phyloP scores from a whole-genome alignment of 2,888 invertebrate species.

The Ophion slaviceki region DNA sequence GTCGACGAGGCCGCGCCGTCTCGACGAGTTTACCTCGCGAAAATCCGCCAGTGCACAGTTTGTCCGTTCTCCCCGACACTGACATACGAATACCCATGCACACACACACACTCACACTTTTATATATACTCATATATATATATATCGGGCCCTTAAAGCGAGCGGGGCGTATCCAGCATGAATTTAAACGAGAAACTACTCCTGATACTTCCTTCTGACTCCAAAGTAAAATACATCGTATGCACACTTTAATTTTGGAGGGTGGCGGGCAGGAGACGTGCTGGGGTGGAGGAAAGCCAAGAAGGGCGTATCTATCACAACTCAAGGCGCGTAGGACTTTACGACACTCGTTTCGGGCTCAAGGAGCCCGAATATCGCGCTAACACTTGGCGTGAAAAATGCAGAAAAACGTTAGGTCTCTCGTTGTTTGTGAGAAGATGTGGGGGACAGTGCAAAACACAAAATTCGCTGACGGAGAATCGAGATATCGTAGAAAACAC shows the following conservation, averaged over 20 bases:
- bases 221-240: not conserved
- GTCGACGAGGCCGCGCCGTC: constrained; percentile 57
- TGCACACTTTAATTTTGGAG: not conserved
- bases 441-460: not conserved
- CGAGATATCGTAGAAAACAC: not conserved
- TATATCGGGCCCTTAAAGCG: not conserved
- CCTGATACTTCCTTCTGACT: not conserved
- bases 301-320: not conserved
- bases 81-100: not conserved
- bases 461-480: not conserved
- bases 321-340: not conserved
- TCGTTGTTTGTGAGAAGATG: not conserved
- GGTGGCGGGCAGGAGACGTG: too few species aligned
- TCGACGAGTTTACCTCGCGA: constrained; percentile 60
- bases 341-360: not conserved
- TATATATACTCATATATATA: not conserved
- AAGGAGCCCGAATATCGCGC: not conserved
- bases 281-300: not conserved
- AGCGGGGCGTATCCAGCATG: constrained; percentile 2
- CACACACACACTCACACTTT: not conserved
- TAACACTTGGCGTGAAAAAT: not conserved
- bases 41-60: constrained; percentile 50
- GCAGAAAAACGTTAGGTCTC: not conserved
- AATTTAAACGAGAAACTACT: not conserved
- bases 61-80: constrained; percentile 35